A percentile compares a stretch with the other conserved stretches of the same genome.
phyloP scores from a whole-genome alignment of 2,888 invertebrate species.

The Acholoe squamosa region DNA sequence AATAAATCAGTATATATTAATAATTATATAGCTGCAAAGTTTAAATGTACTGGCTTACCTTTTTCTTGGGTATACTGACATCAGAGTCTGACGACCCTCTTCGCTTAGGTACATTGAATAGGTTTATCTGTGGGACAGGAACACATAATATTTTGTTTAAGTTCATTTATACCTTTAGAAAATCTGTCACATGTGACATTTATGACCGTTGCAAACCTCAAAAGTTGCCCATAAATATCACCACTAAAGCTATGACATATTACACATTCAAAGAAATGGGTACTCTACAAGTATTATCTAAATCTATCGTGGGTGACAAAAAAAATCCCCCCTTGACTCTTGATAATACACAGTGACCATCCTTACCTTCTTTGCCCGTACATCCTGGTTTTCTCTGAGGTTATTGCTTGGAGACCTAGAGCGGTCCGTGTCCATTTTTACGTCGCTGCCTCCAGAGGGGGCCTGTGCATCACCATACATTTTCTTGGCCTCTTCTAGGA shows the following conservation, averaged over 20 bases:
- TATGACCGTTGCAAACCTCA: too few species aligned
- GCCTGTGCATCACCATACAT: slow-evolving; percentile 60
- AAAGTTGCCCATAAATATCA: too few species aligned
- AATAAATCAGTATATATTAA: too few species aligned
- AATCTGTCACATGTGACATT: too few species aligned
- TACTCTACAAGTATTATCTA: background rate
- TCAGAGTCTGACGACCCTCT: slow-evolving; percentile 86
- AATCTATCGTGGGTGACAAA: background rate
- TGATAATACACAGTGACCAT: background rate
- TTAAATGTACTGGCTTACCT: background rate
- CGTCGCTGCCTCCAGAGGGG: background rate
- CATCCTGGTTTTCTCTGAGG: slow-evolving; percentile 47
- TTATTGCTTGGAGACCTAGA: slow-evolving; percentile 32
- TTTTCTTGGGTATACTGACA: slow-evolving; percentile 71
- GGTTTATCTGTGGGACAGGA: slow-evolving; percentile 57
- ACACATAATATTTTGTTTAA: too few species aligned
- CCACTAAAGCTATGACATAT: too few species aligned
- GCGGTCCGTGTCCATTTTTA: background rate
- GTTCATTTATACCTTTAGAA: too few species aligned
- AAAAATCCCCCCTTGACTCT: background rate
- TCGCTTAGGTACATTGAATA: slow-evolving; percentile 69
- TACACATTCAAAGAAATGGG: background rate
- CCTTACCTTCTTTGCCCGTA: slow-evolving; percentile 32
- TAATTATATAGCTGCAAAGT: too few species aligned
- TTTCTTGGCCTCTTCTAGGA: slow-evolving; percentile 88